phyloP scores from a whole-genome alignment of 2,113 vertebrate species.

The Thomomys bottae region DNA sequence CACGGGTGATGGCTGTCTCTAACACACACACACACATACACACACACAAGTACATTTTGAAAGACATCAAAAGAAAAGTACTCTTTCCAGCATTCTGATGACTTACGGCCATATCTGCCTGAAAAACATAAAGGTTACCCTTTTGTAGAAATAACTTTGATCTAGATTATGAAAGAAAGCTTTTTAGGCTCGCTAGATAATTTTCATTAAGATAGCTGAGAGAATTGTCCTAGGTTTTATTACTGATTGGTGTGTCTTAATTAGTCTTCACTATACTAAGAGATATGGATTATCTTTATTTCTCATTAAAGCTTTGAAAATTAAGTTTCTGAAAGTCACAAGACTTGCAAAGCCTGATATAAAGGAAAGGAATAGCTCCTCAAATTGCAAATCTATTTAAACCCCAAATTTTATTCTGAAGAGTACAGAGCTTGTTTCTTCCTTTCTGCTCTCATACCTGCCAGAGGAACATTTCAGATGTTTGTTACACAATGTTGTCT shows the following conservation, averaged over 20 bases:
- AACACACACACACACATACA: neutral
- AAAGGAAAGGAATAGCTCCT: neutral
- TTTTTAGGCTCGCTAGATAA: neutral
- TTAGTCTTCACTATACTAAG: neutral
- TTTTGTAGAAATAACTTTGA: neutral
- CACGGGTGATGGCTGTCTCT: neutral
- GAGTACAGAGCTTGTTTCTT: neutral
- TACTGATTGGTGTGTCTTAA: neutral
- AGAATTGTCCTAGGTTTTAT: neutral
- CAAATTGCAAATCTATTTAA: neutral
- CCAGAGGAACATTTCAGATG: neutral
- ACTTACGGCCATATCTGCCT: neutral
- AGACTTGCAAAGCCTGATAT: neutral
- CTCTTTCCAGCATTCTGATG: neutral
- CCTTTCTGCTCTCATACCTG: neutral
- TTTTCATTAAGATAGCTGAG: neutral
- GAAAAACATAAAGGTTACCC: neutral
- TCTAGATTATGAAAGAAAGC: neutral
- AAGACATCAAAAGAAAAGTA: constrained; percentile 26
- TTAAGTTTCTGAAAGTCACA: neutral
- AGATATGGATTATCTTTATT: neutral
- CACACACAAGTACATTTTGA: neutral
- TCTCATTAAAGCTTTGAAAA: constrained; percentile 16
- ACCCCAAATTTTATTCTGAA: neutral
- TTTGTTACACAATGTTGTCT: neutral